Evolutionary conservation across 2,888 invertebrate species (phyloP).

Genomic region (Heliconius erato): DNA sequence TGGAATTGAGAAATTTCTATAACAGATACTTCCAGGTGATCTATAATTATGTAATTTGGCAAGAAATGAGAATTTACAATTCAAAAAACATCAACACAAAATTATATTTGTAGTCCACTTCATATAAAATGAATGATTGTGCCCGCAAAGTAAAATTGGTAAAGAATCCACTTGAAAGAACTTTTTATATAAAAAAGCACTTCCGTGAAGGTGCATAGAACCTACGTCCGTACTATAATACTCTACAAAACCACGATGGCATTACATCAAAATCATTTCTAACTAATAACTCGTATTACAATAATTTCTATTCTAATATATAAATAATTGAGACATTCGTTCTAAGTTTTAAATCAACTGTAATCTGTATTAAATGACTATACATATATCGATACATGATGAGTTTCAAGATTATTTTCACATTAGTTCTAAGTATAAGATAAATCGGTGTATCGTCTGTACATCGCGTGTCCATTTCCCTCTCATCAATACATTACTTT

Average conservation of each 20-base stretch:
- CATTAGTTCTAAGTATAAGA: constrained; percentile 20
- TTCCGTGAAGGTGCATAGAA: too few relatives aligned
- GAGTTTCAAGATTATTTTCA: constrained; percentile 27
- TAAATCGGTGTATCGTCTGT: constrained; percentile 25
- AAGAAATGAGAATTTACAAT: too few relatives aligned
- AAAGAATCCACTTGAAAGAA: too few relatives aligned
- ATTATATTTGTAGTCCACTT: too few relatives aligned
- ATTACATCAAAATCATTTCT: not conserved
- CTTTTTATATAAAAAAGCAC: too few relatives aligned
- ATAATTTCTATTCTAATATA: not conserved
- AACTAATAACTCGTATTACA: not conserved
- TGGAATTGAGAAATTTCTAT: too few relatives aligned
- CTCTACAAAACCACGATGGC: not conserved
- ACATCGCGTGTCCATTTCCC: constrained; percentile 58
- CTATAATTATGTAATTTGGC: too few relatives aligned
- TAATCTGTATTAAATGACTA: not conserved
- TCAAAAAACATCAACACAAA: too few relatives aligned
- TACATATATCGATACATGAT: constrained; percentile 5
- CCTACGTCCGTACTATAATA: not conserved
- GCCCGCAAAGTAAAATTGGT: too few relatives aligned
- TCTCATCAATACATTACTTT: constrained; percentile 57
- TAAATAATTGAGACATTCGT: constrained; percentile 2
- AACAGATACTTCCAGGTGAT: too few relatives aligned
- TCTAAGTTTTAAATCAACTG: not conserved
- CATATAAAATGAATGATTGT: too few relatives aligned